Evolutionary conservation across 2,888 invertebrate species (phyloP), one percentile per base, ranked within the genome.

Genomic region (Therioaphis trifolii): DNA sequence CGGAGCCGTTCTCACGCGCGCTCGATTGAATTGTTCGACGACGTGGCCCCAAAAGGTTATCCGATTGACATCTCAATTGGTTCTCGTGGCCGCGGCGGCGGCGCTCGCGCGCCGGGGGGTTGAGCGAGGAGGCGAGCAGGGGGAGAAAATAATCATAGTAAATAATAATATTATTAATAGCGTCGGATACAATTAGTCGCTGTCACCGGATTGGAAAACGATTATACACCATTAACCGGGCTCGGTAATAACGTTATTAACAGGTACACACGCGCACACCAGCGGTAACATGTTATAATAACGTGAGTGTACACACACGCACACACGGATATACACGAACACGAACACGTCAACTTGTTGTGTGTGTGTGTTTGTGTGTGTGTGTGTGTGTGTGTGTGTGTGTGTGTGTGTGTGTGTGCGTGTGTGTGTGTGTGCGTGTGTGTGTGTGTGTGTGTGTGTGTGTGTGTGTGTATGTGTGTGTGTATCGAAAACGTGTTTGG

Each of bases 171-270:
- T 71, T 80, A 71, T 71, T 80, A 80, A 80, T 80, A 79, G 78
- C 78, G 55, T 79, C 78, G 71, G 46, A 80, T 80, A 80, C 80
- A 63, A 82, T 82, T 82, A 82, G 82, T 82, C 82, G 82, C 82
- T 82, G 82, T 82, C 82, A 74, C 63, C 82, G 61, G 74, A 63
- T 74, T 29, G 82, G 72, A 74, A 82, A 82, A 82, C 82, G 82
- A 82, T 82, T 82, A 74, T 49, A 71, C 21, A 61, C 72, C 61
- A 72, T 80, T 61, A 63, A 63, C 72, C 49, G 63, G 18, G 72
- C 63, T 24, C 46, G 61, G 49, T 72, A 63, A 82, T 80, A 71
- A 72, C 43, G 58, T 71, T 80, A 82, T 82, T 72, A 82, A 82
- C 82, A 61, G 29, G 71, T 43, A 15, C 18, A 35, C 7, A 7